Conservation (phyloP, 2,797 vertebrate genomes). For the Steatocranus sp. region DNA sequence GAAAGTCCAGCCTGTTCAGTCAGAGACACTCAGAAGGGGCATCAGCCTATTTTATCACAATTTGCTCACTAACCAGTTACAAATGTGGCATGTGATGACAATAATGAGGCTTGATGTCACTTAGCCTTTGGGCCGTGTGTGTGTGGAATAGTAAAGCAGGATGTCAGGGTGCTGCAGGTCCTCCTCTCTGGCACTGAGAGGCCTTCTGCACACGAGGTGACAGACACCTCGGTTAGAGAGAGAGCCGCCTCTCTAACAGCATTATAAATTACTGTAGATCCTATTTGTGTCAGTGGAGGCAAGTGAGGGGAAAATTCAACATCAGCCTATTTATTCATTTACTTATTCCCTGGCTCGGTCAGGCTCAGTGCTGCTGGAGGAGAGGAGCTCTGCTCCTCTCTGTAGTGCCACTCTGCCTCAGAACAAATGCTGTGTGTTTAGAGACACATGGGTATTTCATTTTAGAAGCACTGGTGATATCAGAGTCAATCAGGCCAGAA, state of each 20-base stretch:
- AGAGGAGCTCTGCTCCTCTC: slow-evolving; percentile 37
- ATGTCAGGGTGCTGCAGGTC: slow-evolving; percentile 61
- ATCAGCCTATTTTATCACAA: slow-evolving; percentile 89
- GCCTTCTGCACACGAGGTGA: slow-evolving; percentile 67
- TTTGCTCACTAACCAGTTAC: slow-evolving; percentile 90
- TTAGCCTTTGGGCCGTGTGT: slow-evolving; percentile 81
- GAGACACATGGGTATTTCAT: slow-evolving; percentile 58
- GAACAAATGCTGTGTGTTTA: slow-evolving; percentile 69
- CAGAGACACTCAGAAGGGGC: slow-evolving; percentile 64
- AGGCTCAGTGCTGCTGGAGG: slow-evolving; percentile 48
- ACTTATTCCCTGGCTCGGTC: slow-evolving; percentile 67
- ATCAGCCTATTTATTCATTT: slow-evolving; percentile 79
- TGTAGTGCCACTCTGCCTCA: slow-evolving; percentile 53
- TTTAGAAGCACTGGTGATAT: slow-evolving; percentile 44
- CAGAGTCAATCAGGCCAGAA: slow-evolving; percentile 39
- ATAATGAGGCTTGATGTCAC: slow-evolving; percentile 94
- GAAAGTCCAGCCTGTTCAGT: slow-evolving; percentile 73
- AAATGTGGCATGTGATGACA: slow-evolving; percentile 95
- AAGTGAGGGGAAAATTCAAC: slow-evolving; percentile 77
- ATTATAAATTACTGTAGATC: slow-evolving; percentile 80
- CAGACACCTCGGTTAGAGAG: slow-evolving; percentile 72
- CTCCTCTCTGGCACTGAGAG: slow-evolving; percentile 44
- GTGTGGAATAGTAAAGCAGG: slow-evolving; percentile 83
- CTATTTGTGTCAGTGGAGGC: slow-evolving; percentile 78
- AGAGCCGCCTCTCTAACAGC: slow-evolving; percentile 71